These are phyloP conservation scores for Ips nitidus DNA, from an alignment of 1,140 invertebrate species.

Conservation along the genomic window DNA sequence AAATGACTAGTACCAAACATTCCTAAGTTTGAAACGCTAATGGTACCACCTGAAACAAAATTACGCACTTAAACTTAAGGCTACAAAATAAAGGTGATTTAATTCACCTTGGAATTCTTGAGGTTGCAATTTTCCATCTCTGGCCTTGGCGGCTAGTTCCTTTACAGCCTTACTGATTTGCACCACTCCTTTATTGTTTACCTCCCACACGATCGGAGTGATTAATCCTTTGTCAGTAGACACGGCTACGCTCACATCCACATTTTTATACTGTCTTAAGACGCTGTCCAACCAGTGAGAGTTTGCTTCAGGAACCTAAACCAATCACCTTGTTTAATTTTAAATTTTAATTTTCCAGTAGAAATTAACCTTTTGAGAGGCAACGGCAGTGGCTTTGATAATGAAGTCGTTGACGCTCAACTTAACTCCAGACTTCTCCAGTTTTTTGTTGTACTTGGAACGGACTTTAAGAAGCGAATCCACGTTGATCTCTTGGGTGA, in stretches of 20 bases:
- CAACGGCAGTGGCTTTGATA: conserved; percentile 91
- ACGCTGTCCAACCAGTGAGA: conserved; percentile 90
- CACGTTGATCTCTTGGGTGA: conserved; percentile 41
- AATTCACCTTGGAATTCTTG: conserved; percentile 86
- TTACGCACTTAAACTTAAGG: not conserved
- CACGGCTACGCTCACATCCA: conserved; percentile 96
- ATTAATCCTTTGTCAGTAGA: conserved; percentile 94
- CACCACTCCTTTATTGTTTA: conserved; percentile 88
- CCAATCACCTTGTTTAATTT: not conserved
- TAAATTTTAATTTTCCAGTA: not conserved
- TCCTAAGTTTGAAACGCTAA: conserved; percentile 93
- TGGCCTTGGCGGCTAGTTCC: conserved; percentile 84
- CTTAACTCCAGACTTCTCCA: conserved; percentile 42
- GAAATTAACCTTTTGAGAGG: conserved; percentile 70
- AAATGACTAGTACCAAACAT: conserved; percentile 94
- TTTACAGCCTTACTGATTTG: conserved; percentile 87
- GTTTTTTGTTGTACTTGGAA: conserved; percentile 42
- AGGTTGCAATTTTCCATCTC: conserved; percentile 92
- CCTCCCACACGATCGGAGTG: conserved; percentile 95
- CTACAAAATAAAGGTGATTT: not conserved
- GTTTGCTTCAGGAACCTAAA: conserved; percentile 88
- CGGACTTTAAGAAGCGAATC: conserved; percentile 43
- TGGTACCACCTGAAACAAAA: conserved; percentile 61
- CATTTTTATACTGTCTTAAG: conserved; percentile 71
- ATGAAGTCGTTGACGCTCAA: conserved; percentile 67